Evolutionary conservation across 2,797 vertebrate genomes (phyloP), one percentile per base, ranked within the genome.

Genomic region (Benthosema pterotum): DNA sequence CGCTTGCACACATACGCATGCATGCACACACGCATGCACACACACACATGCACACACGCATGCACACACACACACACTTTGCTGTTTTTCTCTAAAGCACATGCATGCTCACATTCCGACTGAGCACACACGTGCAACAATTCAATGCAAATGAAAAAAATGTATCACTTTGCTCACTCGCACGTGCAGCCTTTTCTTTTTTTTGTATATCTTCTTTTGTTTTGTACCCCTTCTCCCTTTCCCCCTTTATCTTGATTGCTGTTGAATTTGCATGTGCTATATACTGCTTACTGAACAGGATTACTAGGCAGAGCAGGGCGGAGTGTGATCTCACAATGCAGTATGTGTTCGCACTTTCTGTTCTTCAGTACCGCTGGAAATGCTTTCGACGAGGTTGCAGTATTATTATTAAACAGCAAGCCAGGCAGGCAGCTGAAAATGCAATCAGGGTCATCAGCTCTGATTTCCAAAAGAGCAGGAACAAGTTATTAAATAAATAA

Each of bases 201-300:
- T 18, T 13, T 45, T 17, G 18, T 49, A 13, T 50, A 4, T 15
- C 11, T 32, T 3, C n/a, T 52, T 9, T 76, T 22, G n/a, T 49
- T 67, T 25, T 52, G 63, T 43, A 71, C 15, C 28, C 43, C 45
- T 22, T 19, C 15, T 45, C 54, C 56, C 42, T 80, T 69, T 65
- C 58, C 78, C 76, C 65, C 53, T 38, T 38, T 38, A 38, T 57
- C 51, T 32, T 43, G 66, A 62, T 56, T 74, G 53, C 73, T 53
- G 75, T 60, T 54, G 54, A 65, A 79, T 86, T 79, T 87, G 72
- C 80, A 84, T 83, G 64, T 75, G 63, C 65, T 75, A 22, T 75
- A 22, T 8, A 59, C 69, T 71, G 62, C 72, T 79, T 58, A 25
- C 63, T 47, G 75, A 72, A 9, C 57, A 62, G 69, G 63, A 80